Evolutionary conservation across 2,888 invertebrate genomes (phyloP).

Genomic region (Tetropium fuscum): DNA sequence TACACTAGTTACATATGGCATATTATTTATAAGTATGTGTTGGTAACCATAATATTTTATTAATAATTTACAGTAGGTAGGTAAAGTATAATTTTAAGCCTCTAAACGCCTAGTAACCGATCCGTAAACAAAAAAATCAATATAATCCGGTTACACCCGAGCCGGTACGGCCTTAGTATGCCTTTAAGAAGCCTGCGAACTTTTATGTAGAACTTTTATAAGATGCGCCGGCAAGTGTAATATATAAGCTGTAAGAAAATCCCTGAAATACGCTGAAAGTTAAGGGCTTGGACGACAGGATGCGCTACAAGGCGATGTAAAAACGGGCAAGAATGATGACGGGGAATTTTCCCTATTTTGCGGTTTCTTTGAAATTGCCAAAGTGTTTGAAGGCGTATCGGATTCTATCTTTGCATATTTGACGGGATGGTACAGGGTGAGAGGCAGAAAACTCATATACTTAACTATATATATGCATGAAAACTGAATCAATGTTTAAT

Average conservation of each 20-base stretch:
- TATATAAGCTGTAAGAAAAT: conserved; percentile 46
- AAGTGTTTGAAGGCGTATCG: conserved; percentile 54
- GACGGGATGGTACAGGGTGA: conserved; percentile 36
- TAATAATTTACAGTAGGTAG: too few species aligned
- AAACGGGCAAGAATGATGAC: conserved; percentile 39
- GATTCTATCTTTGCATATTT: conserved; percentile 54
- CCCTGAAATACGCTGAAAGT: conserved; percentile 41
- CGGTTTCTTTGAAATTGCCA: conserved; percentile 64
- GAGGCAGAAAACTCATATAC: conserved; percentile 26
- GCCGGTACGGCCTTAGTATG: conserved; percentile 40
- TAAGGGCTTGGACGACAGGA: conserved; percentile 55
- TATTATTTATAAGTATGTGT: too few species aligned
- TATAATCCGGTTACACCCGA: conserved; percentile 51
- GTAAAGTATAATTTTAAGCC: too few species aligned
- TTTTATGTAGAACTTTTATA: conserved; percentile 58
- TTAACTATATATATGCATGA: too few species aligned
- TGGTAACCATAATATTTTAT: too few species aligned
- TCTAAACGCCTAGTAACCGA: too few species aligned
- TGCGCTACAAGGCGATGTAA: conserved; percentile 48
- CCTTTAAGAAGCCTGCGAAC: conserved; percentile 48
- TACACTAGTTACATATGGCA: too few species aligned
- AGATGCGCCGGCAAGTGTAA: conserved; percentile 31
- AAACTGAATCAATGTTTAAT: too few species aligned
- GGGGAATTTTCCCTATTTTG: conserved; percentile 55
- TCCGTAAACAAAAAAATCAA: too few species aligned